phyloP scores from a whole-genome alignment of 64 coral and sea anemone species.

The Montipora cactus region DNA sequence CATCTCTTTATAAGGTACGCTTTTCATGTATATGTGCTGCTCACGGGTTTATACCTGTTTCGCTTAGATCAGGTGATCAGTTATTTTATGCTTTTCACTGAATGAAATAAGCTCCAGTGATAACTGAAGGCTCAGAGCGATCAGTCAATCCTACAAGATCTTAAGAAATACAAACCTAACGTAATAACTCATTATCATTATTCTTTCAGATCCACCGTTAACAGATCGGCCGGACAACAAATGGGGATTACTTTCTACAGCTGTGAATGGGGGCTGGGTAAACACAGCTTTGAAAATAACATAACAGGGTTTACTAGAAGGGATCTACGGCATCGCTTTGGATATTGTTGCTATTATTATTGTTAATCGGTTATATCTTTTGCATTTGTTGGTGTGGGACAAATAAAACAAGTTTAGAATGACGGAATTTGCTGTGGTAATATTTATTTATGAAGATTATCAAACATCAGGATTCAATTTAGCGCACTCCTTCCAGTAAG shows the following conservation, averaged over 20 bases:
- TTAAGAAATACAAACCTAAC: too few relatives aligned
- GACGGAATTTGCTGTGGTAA: neutral
- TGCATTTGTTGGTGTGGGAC: neutral
- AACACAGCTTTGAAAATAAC: too few relatives aligned
- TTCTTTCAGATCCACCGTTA: neutral
- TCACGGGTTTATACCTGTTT: neutral
- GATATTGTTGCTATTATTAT: neutral
- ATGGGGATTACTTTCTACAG: neutral
- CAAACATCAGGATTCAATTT: too few relatives aligned
- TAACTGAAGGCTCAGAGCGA: neutral
- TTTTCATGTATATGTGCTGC: neutral
- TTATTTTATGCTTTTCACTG: neutral
- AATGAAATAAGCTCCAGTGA: neutral
- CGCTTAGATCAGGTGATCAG: neutral
- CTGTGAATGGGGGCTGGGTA: neutral
- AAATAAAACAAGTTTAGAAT: neutral
- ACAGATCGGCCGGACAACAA: neutral
- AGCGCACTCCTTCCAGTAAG: too few relatives aligned
- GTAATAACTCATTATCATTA: neutral
- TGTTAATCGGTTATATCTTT: neutral
- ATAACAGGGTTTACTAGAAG: neutral
- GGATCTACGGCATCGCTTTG: neutral
- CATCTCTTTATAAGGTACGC: neutral
- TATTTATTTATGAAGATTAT: neutral
- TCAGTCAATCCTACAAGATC: neutral